Evolutionary conservation across 2,797 vertebrate genomes (phyloP), one percentile per base, ranked within the genome.

Genomic region (Pelobates cultripes): DNA sequence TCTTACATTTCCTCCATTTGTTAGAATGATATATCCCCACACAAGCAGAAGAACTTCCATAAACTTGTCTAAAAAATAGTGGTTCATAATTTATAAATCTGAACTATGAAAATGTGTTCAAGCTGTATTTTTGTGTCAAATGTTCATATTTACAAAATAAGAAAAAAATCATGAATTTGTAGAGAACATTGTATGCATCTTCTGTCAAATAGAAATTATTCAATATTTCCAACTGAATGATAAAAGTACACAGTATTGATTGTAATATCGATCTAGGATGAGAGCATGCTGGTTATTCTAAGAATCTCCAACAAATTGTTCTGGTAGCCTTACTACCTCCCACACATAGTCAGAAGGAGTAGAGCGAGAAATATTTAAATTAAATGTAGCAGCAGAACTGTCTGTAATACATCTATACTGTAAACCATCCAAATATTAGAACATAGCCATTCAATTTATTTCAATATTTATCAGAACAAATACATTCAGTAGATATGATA

Each of bases 201-300:
- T 40, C 7, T 64, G 61, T 28, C 61, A 64, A 17, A 64, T 28
- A 64, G 28, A 64, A 64, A 64, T 64, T 14, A 64, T 64, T 64
- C 61, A n/a, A 40, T 64, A 64, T 64, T 64, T 64, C 61, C 61
- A 64, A 64, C 10, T 64, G 61, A 64, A 64, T 64, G 61, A 64
- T 12, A 64, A 64, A 64, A 40, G 61, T 10, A 64, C 61, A 64
- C 17, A 40, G 61, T 64, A 64, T 64, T 40, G 61, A 64, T 40
- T 10, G 7, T 40, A 7, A 7, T 64, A 64, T 64, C 40, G 61
- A 64, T 64, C 61, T 2, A 7, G 7, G n/a, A 64, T 7, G n/a
- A 28, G n/a, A 28, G n/a, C 28, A 40, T 64, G 61, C n/a, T 64
- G 17, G 61, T 64, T 28, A 64, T 64, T 64, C 61, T 64, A 4